These are phyloP conservation scores for Nasonia giraulti DNA, from an alignment of 1,140 invertebrate genomes.

Conservation along the genomic window DNA sequence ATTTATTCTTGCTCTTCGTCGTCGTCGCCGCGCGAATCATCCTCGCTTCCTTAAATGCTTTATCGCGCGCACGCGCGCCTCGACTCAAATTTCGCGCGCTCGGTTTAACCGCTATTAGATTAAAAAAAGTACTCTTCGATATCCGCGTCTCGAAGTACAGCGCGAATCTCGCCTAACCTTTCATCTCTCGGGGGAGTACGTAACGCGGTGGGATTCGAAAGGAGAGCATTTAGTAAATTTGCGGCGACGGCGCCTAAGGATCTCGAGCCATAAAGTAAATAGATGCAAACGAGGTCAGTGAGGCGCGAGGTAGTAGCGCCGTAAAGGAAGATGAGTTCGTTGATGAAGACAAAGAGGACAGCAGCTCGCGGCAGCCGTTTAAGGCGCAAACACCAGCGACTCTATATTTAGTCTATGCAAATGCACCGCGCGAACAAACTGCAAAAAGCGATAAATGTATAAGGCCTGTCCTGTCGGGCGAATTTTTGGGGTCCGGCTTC, in stretches of 20 bases:
- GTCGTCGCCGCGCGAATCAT: slow-evolving; percentile 37
- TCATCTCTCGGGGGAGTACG: background rate
- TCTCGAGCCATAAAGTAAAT: background rate
- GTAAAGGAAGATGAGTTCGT: background rate
- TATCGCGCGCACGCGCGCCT: background rate
- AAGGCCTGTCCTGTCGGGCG: too few species aligned
- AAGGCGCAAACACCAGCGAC: too few species aligned
- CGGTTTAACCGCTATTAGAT: background rate
- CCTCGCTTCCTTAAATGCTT: slow-evolving; percentile 10
- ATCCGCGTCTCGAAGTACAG: background rate
- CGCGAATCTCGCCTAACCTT: background rate
- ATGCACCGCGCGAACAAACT: too few species aligned
- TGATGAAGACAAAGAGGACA: background rate
- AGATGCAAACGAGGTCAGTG: slow-evolving; percentile 29
- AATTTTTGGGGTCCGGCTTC: slow-evolving; percentile 48
- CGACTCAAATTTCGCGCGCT: background rate
- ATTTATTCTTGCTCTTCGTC: slow-evolving; percentile 60
- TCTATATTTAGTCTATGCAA: too few species aligned
- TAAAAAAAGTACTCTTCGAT: background rate
- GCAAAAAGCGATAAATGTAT: background rate
- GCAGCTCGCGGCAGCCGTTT: too few species aligned
- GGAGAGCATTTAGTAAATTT: slow-evolving; percentile 3
- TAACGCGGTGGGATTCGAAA: background rate
- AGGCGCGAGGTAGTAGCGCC: background rate
- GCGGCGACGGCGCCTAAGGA: background rate